phyloP scores from a whole-genome alignment of 1,140 invertebrate species.

The Drosophila yakuba region DNA sequence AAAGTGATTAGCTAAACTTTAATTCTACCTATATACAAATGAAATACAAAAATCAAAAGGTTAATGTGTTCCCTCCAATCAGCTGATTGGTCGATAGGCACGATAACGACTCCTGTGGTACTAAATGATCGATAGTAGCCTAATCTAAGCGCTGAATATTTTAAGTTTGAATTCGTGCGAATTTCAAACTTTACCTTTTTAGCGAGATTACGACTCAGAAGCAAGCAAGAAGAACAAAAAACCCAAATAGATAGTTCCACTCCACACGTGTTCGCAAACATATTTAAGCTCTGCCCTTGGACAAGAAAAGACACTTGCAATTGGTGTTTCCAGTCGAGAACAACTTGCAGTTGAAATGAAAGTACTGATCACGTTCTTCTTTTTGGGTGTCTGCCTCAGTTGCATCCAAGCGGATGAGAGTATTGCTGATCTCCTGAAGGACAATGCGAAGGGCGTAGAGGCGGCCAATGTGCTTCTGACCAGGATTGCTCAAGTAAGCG shows the following conservation, averaged over 20 bases:
- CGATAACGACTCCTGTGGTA: slow-evolving; percentile 31
- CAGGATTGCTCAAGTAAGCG: slow-evolving; percentile 30
- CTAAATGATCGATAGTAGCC: slow-evolving; percentile 9
- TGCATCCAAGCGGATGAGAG: not conserved
- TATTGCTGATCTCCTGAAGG: slow-evolving; percentile 27
- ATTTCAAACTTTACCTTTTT: slow-evolving; percentile 21
- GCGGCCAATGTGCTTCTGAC: slow-evolving; percentile 32
- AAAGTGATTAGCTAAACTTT: not conserved
- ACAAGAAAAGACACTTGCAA: slow-evolving; percentile 28
- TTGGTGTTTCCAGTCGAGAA: slow-evolving; percentile 19
- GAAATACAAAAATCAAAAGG: not conserved
- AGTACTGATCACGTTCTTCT: slow-evolving; percentile 27
- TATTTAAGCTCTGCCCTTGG: slow-evolving; percentile 48
- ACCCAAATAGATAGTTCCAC: slow-evolving; percentile 12
- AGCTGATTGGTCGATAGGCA: slow-evolving; percentile 26
- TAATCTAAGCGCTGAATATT: slow-evolving; percentile 33
- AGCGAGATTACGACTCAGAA: slow-evolving; percentile 1
- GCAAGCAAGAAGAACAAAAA: slow-evolving; percentile 4
- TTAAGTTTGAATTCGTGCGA: slow-evolving; percentile 60
- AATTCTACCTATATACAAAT: not conserved
- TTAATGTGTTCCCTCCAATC: slow-evolving; percentile 14
- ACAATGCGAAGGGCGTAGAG: slow-evolving; percentile 38
- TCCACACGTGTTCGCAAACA: slow-evolving; percentile 44
- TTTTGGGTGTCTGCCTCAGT: slow-evolving; percentile 12
- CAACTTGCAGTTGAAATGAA: slow-evolving; percentile 48